These are phyloP conservation scores for Euschistus heros DNA, from an alignment of 1,140 invertebrate genomes.

Conservation along the genomic window DNA sequence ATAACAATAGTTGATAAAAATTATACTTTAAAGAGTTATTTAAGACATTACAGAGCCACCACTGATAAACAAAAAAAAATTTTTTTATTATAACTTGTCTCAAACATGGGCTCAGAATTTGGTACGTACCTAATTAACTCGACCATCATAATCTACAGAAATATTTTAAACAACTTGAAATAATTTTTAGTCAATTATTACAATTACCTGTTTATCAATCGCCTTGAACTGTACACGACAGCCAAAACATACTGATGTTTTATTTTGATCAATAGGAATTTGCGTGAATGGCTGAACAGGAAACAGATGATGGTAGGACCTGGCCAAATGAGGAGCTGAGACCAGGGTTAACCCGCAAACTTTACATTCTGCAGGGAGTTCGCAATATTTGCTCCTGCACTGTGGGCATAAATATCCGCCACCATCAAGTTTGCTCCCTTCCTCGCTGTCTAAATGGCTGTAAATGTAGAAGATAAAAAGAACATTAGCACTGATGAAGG, in stretches of 20 bases:
- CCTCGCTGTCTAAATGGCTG: slow-evolving; percentile 71
- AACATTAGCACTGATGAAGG: too few relatives aligned
- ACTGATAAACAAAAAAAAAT: too few relatives aligned
- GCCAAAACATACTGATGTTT: slow-evolving; percentile 16
- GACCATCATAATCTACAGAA: slow-evolving; percentile 11
- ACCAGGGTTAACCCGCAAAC: slow-evolving; percentile 93
- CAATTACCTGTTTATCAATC: slow-evolving; percentile 56
- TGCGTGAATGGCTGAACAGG: slow-evolving; percentile 79
- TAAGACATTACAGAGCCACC: too few relatives aligned
- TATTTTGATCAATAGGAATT: slow-evolving; percentile 24
- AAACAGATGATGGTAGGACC: slow-evolving; percentile 95
- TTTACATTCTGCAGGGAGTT: slow-evolving; percentile 91
- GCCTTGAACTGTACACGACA: slow-evolving; percentile 22
- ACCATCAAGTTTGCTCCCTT: slow-evolving; percentile 46
- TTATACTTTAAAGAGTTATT: too few relatives aligned
- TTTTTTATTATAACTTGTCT: too few relatives aligned
- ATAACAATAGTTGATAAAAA: too few relatives aligned
- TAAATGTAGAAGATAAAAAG: too few relatives aligned
- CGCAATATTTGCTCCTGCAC: slow-evolving; percentile 94
- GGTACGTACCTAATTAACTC: too few relatives aligned
- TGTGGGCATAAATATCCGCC: slow-evolving; percentile 83
- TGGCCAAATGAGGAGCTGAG: slow-evolving; percentile 90
- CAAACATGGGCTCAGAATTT: too few relatives aligned
- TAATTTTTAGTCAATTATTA: neutral
- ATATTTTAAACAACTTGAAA: neutral